Percentiles rank a stretch among this genome's conserved stretches.
Evolutionary conservation across 2,888 invertebrate genomes (phyloP).

Genomic region (Hemaris fuciformis): DNA sequence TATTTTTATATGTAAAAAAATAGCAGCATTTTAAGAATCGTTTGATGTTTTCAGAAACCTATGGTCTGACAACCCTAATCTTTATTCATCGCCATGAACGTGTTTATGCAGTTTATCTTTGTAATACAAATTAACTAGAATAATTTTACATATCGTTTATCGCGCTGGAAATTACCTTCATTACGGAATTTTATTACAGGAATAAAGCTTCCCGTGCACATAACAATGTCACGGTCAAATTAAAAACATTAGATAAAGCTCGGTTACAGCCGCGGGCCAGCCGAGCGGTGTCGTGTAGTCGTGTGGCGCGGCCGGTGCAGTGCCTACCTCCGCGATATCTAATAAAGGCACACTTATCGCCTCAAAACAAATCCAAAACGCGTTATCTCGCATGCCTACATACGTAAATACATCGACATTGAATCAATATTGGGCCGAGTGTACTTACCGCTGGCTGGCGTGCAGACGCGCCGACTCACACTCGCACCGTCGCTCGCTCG

Average conservation of each 20-base stretch:
- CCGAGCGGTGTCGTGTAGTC: background rate
- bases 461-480: slow-evolving; percentile 12
- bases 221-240: slow-evolving; percentile 13
- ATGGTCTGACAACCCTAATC: too few species aligned
- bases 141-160: background rate
- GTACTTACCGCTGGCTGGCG: slow-evolving; percentile 48
- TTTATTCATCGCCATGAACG: background rate
- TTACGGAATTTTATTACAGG: background rate
- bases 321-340: slow-evolving; percentile 4
- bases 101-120: background rate
- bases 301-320: background rate
- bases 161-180: background rate
- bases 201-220: background rate
- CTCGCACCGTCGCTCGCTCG: slow-evolving; percentile 16
- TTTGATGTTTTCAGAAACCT: background rate
- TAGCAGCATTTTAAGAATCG: background rate
- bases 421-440: slow-evolving; percentile 66
- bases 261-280: background rate
- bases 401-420: slow-evolving; percentile 59
- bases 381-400: slow-evolving; percentile 55
- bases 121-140: background rate
- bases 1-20: background rate
- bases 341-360: slow-evolving; percentile 51
- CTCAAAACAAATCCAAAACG: slow-evolving; percentile 65
- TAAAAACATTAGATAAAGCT: slow-evolving; percentile 11